Evolutionary conservation across 2,888 invertebrate species (phyloP).

Genomic region (Apeira syringaria): DNA sequence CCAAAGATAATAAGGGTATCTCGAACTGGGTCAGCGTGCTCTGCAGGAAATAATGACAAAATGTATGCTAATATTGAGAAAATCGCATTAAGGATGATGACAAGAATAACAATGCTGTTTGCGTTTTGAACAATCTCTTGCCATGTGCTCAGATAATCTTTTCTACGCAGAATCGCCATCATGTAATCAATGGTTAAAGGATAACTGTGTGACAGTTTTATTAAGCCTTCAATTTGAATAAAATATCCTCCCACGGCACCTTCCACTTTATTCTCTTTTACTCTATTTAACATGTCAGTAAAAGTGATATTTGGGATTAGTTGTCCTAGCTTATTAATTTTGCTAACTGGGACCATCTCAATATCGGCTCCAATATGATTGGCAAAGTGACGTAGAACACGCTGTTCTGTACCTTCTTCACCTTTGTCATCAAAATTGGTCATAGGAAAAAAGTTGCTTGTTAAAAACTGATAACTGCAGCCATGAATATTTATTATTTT

Average conservation of each 20-base stretch:
- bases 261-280: conserved; percentile 35
- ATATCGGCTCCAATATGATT: conserved; percentile 30
- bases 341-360: conserved; percentile 32
- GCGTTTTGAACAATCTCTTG: conserved; percentile 20
- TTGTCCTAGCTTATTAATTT: conserved; percentile 36
- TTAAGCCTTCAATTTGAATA: conserved; percentile 13
- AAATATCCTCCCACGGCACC: conserved; percentile 41
- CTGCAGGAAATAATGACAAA: conserved; percentile 34
- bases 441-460: conserved; percentile 32
- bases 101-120: conserved; percentile 9
- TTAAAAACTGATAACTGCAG: conserved; percentile 33
- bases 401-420: conserved; percentile 34
- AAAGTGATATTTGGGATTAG: conserved; percentile 15
- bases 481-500: conserved; percentile 1
- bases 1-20: conserved; percentile 41
- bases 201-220: conserved; percentile 27
- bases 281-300: conserved; percentile 30
- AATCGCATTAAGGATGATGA: conserved; percentile 27
- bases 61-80: conserved; percentile 29
- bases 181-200: conserved; percentile 32
- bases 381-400: conserved; percentile 32
- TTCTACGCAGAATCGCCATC: conserved; percentile 23
- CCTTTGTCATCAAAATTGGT: conserved; percentile 29
- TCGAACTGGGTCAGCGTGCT: conserved; percentile 26
- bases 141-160: conserved; percentile 29